Evolutionary conservation across 2,888 invertebrate species (phyloP), one percentile per base, ranked within the genome.

Genomic region (Aleiodes alternator): DNA sequence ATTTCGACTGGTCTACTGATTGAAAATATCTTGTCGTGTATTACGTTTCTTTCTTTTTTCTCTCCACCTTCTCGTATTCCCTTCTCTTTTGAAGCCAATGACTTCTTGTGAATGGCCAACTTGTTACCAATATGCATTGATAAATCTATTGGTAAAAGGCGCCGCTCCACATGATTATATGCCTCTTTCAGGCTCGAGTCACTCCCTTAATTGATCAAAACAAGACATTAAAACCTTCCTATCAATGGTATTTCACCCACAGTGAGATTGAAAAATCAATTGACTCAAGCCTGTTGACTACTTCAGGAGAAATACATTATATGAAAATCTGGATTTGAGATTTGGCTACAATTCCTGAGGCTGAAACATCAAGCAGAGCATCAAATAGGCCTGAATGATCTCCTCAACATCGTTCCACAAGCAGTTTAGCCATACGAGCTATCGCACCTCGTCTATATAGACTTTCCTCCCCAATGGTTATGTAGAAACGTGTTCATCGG

Each of bases 41-140:
- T 64, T 43, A 23, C 16, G 50, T 14, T 53, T 31, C 59, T 57
- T 59, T 38, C 43, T 43, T 57, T 9, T 59, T 72, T 9, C 11
- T 29, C 55, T 34, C 34, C 50, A 43, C 31, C 12, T 34, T 71
- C 29, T 48, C n/a, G 43, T 43, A 43, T 59, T 34, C 4, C 69
- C 75, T 73, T 73, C 79, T 80, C 78, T 6, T 14, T 29, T 59
- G 56, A 23, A 56, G 48, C 14, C 64, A 64, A 43, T 23, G 64
- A 76, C 77, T 77, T 82, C 82, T 84, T 81, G 34, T 83, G 80
- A 82, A 85, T 82, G 78, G 81, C 81, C 82, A 82, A 84, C 85
- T 84, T 84, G 84, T 83, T 84, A 82, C 83, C 84, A 85, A 84
- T 84, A 86, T 84, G 84, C 85, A 84, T 85, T 84, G 84, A 86